Percentiles rank a stretch among this genome's conserved stretches.
Conservation (phyloP, 2,888 invertebrate species). For the Leptinotarsa haldemani region DNA sequence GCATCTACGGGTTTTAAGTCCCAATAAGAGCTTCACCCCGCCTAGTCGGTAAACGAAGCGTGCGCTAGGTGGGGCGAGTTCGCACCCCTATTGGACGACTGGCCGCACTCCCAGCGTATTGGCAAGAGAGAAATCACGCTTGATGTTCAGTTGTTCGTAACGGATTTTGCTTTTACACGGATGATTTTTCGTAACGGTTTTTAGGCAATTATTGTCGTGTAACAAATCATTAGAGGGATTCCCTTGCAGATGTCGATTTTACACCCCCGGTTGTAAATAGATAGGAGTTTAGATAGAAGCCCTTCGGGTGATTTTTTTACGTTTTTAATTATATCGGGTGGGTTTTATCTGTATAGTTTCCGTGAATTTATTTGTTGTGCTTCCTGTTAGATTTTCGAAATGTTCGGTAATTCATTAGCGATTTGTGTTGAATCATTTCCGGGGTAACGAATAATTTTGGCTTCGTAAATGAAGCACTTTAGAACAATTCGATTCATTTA, state of each 20-base stretch:
- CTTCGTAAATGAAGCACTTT: not conserved
- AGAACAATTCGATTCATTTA: not conserved
- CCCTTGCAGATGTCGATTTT: constrained; percentile 59
- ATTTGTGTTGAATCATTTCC: constrained; percentile 54
- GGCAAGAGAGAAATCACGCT: constrained; percentile 55
- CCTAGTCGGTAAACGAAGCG: constrained; percentile 54
- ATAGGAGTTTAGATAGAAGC: constrained; percentile 52
- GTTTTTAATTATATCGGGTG: constrained; percentile 50
- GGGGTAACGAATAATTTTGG: constrained; percentile 35
- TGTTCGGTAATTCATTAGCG: constrained; percentile 55
- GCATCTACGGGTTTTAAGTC: constrained; percentile 44
- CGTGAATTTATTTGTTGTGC: constrained; percentile 42
- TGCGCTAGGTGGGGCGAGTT: constrained; percentile 60
- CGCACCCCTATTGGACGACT: constrained; percentile 48
- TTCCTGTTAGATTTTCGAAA: constrained; percentile 50
- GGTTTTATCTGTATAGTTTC: constrained; percentile 35
- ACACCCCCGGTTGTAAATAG: constrained; percentile 55
- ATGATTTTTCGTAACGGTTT: constrained; percentile 55
- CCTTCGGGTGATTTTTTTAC: constrained; percentile 51
- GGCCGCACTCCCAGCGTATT: constrained; percentile 53
- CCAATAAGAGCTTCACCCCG: constrained; percentile 60
- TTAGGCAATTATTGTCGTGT: constrained; percentile 49
- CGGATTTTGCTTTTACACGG: constrained; percentile 53
- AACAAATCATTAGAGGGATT: constrained; percentile 59
- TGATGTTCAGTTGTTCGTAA: constrained; percentile 56